These are phyloP conservation scores for Drosophila ochracea DNA, from an alignment of 2,888 invertebrate species.

Conservation along the genomic window DNA sequence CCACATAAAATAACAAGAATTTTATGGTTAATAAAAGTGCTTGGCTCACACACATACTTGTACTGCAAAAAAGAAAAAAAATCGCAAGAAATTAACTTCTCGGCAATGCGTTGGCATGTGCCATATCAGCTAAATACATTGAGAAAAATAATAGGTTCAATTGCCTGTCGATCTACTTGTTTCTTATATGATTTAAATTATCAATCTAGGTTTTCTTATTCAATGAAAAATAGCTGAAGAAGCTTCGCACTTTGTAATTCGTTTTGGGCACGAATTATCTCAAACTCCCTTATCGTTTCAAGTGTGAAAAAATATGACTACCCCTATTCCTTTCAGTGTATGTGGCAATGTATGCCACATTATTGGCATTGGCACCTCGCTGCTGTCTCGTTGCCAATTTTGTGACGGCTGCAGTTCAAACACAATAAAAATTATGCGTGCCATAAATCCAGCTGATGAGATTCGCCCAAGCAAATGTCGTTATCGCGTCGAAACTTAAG, in stretches of 20 bases:
- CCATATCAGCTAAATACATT: constrained; percentile 30
- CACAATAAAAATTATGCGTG: constrained; percentile 81
- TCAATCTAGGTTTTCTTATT: too few species aligned
- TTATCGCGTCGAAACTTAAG: constrained; percentile 74
- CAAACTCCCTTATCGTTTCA: background rate
- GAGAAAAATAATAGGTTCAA: constrained; percentile 16
- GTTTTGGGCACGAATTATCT: background rate
- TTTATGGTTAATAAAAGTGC: constrained; percentile 74
- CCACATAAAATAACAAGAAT: constrained; percentile 76
- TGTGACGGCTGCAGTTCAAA: constrained; percentile 69
- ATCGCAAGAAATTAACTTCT: constrained; percentile 63
- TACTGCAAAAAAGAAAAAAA: constrained; percentile 20
- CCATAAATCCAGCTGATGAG: constrained; percentile 82
- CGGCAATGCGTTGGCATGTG: constrained; percentile 66
- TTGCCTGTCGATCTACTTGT: background rate
- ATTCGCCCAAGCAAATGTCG: constrained; percentile 71
- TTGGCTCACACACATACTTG: constrained; percentile 29
- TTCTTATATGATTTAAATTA: background rate
- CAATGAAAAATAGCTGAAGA: background rate
- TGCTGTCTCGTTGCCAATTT: constrained; percentile 58
- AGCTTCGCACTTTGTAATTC: background rate
- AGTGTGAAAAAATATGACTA: background rate
- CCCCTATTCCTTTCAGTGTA: constrained; percentile 31
- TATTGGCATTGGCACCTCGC: constrained; percentile 59
- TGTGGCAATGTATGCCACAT: constrained; percentile 34